Conservation (phyloP, 2,113 vertebrate species). For the Agelaius phoeniceus region DNA sequence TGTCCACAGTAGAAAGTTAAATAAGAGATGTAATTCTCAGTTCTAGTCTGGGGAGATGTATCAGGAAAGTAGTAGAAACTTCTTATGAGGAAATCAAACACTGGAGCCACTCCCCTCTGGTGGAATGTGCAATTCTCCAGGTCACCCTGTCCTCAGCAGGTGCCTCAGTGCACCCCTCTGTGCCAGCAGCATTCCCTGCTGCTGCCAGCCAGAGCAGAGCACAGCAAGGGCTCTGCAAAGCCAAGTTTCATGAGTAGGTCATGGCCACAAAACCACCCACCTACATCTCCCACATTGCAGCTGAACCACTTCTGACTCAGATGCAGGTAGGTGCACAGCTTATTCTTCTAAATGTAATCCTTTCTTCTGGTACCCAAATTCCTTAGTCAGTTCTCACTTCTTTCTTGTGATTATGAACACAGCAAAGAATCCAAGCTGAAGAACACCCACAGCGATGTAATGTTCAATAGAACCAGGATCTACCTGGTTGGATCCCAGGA, state of each 20-base stretch:
- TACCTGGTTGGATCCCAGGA: not conserved
- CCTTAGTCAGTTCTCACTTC: not conserved
- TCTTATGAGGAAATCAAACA: not conserved
- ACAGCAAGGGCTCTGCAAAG: not conserved
- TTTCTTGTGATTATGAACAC: not conserved
- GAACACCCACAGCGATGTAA: not conserved
- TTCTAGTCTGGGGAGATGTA: not conserved
- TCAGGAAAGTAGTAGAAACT: not conserved
- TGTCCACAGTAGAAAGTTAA: not conserved
- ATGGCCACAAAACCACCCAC: not conserved
- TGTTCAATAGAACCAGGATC: accelerated
- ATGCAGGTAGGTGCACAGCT: not conserved
- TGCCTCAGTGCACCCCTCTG: not conserved
- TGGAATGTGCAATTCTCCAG: not conserved
- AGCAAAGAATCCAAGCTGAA: not conserved
- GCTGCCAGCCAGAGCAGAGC: not conserved
- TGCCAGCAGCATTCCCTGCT: not conserved
- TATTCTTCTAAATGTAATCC: not conserved
- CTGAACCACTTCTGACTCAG: not conserved
- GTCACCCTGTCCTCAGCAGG: not conserved
- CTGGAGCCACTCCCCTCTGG: not conserved
- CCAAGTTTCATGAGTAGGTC: not conserved
- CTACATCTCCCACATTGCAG: not conserved
- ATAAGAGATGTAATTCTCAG: not conserved
- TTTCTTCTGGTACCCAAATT: not conserved